A percentile compares a stretch with the other conserved stretches of the same genome.
These are phyloP conservation scores for Lasiurus cinereus DNA, from an alignment of 2,113 vertebrate species.

Conservation along the genomic window DNA sequence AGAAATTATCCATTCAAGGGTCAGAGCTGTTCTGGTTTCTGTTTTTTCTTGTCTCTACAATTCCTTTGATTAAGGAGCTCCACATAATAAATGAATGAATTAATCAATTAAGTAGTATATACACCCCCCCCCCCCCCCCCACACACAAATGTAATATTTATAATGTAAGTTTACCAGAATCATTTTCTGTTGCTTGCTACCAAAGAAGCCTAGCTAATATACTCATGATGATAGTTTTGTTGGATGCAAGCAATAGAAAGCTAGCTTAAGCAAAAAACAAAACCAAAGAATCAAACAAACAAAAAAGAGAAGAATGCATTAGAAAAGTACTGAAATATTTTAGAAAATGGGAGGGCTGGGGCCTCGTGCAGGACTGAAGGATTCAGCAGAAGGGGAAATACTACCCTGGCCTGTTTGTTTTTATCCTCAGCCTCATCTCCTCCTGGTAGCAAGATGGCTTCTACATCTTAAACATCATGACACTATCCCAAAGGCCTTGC, in stretches of 20 bases:
- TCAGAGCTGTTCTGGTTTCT: neutral
- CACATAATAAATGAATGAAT: neutral
- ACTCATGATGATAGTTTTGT: neutral
- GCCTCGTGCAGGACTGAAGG: neutral
- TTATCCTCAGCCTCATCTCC: neutral
- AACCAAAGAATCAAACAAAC: neutral
- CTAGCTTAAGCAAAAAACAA: neutral
- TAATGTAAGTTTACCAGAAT: neutral
- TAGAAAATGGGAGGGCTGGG: neutral
- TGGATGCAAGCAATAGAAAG: neutral
- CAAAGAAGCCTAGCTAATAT: neutral
- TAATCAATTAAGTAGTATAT: neutral
- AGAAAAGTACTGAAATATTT: neutral
- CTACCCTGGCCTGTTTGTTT: neutral
- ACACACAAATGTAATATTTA: neutral
- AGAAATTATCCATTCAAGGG: neutral
- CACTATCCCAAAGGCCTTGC: neutral
- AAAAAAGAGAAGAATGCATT: neutral
- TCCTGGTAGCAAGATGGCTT: neutral
- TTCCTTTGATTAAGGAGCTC: neutral
- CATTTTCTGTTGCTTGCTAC: conserved; percentile 8
- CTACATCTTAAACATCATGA: neutral
- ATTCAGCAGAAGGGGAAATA: neutral
- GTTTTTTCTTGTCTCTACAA: neutral
- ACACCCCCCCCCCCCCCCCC: neutral